These are phyloP conservation scores for Bos taurus DNA, from an alignment of 2,113 vertebrate genomes.

Conservation along the genomic window DNA sequence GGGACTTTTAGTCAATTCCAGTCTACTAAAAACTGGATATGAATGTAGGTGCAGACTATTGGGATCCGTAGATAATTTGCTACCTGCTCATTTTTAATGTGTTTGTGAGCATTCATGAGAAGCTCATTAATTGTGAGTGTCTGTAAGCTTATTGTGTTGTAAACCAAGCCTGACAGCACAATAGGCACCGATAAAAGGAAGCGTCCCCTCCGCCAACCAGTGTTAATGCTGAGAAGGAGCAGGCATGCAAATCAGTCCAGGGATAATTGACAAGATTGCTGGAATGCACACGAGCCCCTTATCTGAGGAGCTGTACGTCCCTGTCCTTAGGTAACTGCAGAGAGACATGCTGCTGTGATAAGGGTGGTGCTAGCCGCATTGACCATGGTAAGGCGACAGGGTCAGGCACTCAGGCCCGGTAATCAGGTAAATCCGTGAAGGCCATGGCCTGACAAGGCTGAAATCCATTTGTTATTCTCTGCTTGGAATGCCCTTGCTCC, in stretches of 20 bases:
- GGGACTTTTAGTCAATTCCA: conserved; percentile 75
- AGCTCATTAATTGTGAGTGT: conserved; percentile 75
- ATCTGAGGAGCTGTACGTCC: conserved; percentile 3
- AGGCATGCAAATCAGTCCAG: conserved; percentile 55
- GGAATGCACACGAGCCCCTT: conserved; percentile 23
- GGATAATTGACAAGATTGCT: conserved; percentile 54
- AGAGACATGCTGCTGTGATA: conserved; percentile 41
- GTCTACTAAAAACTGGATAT: conserved; percentile 72
- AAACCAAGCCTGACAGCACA: conserved; percentile 79
- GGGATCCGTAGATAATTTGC: conserved; percentile 74
- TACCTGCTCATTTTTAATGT: conserved; percentile 74
- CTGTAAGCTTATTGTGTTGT: conserved; percentile 76
- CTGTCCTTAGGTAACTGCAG: conserved; percentile 52
- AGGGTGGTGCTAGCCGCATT: conserved; percentile 7
- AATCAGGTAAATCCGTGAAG: conserved; percentile 59
- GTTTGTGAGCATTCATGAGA: conserved; percentile 71
- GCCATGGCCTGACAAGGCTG: conserved; percentile 57
- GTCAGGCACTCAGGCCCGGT: conserved; percentile 13
- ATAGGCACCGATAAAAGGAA: conserved; percentile 75
- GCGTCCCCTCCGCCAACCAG: conserved; percentile 17
- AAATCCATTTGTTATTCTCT: conserved; percentile 61
- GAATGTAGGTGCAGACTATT: conserved; percentile 78
- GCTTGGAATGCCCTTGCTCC: conserved; percentile 11
- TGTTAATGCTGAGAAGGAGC: conserved; percentile 38
- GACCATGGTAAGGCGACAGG: conserved; percentile 39